A percentile compares a stretch with the other conserved stretches of the same genome.
Evolutionary conservation across 1,140 invertebrate species (phyloP).

Genomic region (Pseudomyrmex flavicornis): DNA sequence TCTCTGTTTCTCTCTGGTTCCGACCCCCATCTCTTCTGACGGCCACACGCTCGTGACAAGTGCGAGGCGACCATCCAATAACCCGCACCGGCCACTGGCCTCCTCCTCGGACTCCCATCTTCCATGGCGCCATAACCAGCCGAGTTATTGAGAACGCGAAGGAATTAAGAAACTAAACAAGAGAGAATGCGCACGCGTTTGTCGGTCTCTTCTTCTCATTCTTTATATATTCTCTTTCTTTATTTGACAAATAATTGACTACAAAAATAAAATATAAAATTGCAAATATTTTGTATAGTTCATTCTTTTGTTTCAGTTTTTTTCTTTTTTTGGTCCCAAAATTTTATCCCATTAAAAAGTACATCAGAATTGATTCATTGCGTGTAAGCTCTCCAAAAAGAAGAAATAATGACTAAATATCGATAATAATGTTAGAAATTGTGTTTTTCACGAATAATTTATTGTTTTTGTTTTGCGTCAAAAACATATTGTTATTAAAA

Average conservation of each 20-base stretch:
- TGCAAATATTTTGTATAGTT: conserved; percentile 45
- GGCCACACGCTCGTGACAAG: conserved; percentile 80
- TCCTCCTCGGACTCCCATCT: conserved; percentile 52
- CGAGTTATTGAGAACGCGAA: conserved; percentile 76
- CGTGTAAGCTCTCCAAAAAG: no score
- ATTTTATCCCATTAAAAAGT: no score
- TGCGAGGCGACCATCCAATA: conserved; percentile 82
- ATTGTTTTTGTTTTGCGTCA: no score
- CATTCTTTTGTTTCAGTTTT: neutral
- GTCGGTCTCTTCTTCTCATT: neutral
- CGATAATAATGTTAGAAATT: no score
- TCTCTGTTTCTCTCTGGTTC: conserved; percentile 45
- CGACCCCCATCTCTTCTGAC: conserved; percentile 64
- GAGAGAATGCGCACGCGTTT: conserved; percentile 28
- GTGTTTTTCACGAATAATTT: no score
- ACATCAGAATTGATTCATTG: no score
- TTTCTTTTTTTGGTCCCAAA: no score
- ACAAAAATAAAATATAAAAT: conserved; percentile 29
- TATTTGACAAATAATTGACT: conserved; percentile 48
- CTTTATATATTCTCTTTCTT: neutral
- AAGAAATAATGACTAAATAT: no score
- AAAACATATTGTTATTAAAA: no score
- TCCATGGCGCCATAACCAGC: conserved; percentile 54
- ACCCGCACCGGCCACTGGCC: conserved; percentile 80
- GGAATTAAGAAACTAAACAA: conserved; percentile 73